phyloP scores from a whole-genome alignment of 92 coral and sea anemone species.

The Umimayanthus chanpuru region DNA sequence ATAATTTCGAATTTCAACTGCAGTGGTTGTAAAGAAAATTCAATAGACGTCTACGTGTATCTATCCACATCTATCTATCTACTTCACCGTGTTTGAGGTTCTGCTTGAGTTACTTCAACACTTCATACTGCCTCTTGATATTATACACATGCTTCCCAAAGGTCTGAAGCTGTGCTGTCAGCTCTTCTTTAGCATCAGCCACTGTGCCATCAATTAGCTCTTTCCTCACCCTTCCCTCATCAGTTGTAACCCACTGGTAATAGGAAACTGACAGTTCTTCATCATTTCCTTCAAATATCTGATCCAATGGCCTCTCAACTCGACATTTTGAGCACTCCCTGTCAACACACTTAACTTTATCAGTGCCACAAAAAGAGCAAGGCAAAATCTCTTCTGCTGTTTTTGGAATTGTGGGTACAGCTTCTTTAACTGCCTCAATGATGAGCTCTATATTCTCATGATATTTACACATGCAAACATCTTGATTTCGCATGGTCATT shows the following conservation, averaged over 20 bases:
- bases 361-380: conserved; percentile 50
- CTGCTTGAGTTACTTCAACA: conserved; percentile 53
- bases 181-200: conserved; percentile 33
- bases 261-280: not conserved
- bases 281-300: conserved; percentile 33
- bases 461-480: conserved; percentile 52
- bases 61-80: too few species aligned
- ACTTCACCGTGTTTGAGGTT: conserved; percentile 26
- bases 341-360: conserved; percentile 45
- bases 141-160: conserved; percentile 59
- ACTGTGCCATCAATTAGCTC: conserved; percentile 1
- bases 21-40: too few species aligned
- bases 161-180: conserved; percentile 57
- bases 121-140: conserved; percentile 46
- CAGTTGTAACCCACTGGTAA: not conserved
- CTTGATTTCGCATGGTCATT: conserved; percentile 39
- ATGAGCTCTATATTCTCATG: conserved; percentile 58
- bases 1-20: too few species aligned
- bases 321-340: conserved; percentile 53
- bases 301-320: conserved; percentile 19
- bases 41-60: too few species aligned
- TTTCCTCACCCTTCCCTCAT: not conserved
- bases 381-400: conserved; percentile 49
- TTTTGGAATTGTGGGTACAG: conserved; percentile 15
- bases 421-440: conserved; percentile 31